Base-by-base conservation (phyloP, 1,140 invertebrate species). In the Dendroctonus ponderosae region DNA sequence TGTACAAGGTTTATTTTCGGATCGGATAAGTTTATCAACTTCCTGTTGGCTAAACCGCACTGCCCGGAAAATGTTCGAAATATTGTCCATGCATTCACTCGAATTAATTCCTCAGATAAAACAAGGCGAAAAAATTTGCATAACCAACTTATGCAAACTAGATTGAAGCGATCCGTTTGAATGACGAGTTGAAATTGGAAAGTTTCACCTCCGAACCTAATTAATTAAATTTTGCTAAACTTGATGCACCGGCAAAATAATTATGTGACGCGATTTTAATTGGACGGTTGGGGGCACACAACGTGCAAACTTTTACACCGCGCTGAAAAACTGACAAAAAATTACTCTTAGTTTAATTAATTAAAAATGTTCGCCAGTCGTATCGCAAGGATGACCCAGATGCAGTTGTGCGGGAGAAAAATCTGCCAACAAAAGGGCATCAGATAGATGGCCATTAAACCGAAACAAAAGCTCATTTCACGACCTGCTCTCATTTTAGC, bases 381-480 rank as follows among this genome's bases (percentile, higher is more conserved):
- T 26, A 26, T 1, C 26, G 26, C 3, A 26, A 26, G 26, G 26
- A 26, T 26, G 26, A 26, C 26, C 26, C 26, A 26, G 26, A 2
- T 26, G 26, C 26, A 26, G 26, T 26, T 26, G 26, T 26, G 26
- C 26, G 26, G 1, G 26, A 14, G 12, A 12, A 51, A 51, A 26
- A 26, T 26, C 26, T 26, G 26, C 26, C 26, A 8, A 9, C 15
- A 14, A 54, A 63, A 63, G 41, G 50, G 50, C 42, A 63, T 63
- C 50, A 63, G 38, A 52, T 41, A 11, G 50, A 9, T 14, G 15
- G 37, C 50, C 46, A 11, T 39, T 42, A 15, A 52, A 52, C 49
- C 48, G 42, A 54, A 43, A 63, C 61, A 63, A 54, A 63, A 53
- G 51, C 15, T 41, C 61, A 63, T 62, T 62, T 62, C 59, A 48